phyloP scores from a whole-genome alignment of 2,797 vertebrate genomes.

The Pseudochromis fuscus region DNA sequence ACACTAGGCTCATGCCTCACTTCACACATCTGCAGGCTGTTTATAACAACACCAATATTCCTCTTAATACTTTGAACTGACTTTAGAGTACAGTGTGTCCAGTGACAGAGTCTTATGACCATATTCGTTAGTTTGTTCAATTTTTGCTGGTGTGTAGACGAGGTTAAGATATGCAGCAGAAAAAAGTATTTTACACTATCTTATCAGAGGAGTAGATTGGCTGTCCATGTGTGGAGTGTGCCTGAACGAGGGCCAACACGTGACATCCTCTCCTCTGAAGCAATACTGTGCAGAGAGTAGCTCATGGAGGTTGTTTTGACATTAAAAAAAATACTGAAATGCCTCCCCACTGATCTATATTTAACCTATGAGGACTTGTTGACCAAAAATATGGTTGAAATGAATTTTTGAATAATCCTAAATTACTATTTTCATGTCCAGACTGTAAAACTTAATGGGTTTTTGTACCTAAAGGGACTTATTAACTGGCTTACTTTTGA shows the following conservation, averaged over 20 bases:
- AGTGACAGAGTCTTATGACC: background rate
- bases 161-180: conserved; percentile 8
- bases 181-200: conserved; percentile 32
- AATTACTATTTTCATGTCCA: background rate
- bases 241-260: conserved; percentile 45
- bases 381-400: too few relatives aligned
- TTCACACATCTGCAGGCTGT: background rate
- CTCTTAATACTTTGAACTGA: background rate
- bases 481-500: conserved; percentile 4
- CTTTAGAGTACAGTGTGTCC: background rate
- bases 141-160: background rate
- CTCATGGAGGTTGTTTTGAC: conserved; percentile 28
- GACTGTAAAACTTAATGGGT: background rate
- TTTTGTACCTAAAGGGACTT: background rate
- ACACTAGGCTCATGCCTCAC: background rate
- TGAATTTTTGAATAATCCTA: conserved; percentile 6
- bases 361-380: too few relatives aligned
- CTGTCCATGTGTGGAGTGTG: conserved; percentile 32
- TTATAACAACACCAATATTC: background rate
- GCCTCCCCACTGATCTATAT: background rate
- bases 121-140: too few relatives aligned
- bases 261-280: conserved; percentile 50
- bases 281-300: conserved; percentile 8
- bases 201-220: conserved; percentile 66
- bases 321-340: background rate